Percentiles rank a stretch among this genome's conserved stretches.
These are phyloP conservation scores for Odontothrips loti DNA, from an alignment of 2,888 invertebrate genomes.

Conservation along the genomic window DNA sequence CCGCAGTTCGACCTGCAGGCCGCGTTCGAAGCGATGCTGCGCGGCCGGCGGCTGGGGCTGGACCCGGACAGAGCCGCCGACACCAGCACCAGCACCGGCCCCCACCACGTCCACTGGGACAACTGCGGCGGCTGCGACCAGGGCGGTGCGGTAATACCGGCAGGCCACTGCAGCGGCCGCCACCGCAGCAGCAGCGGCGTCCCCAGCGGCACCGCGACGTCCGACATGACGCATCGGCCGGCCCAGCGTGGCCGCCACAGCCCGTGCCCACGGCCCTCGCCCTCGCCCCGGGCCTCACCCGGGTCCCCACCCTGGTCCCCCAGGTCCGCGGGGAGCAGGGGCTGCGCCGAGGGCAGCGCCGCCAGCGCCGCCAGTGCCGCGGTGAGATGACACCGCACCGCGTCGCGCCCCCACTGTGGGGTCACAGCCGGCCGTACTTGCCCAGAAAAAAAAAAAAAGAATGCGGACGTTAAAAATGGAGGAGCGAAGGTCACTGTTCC, in stretches of 20 bases:
- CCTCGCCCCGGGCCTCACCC: not conserved
- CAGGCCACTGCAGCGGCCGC: not conserved
- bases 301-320: not conserved
- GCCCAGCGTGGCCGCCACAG: not conserved
- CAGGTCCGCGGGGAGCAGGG: no score
- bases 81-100: not conserved
- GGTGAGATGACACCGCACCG: no score
- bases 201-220: not conserved
- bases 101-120: not conserved
- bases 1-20: not conserved
- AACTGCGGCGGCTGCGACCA: not conserved
- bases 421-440: no score
- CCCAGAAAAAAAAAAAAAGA: no score
- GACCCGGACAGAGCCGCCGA: not conserved
- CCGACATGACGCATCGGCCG: constrained; percentile 18
- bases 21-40: constrained; percentile 1
- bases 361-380: no score
- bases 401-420: no score
- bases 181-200: not conserved
- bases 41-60: not conserved
- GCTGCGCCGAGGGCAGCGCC: no score
- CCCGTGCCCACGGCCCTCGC: not conserved
- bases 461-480: no score
- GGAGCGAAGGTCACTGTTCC: no score
- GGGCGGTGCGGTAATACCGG: not conserved